Percentiles rank a stretch among this genome's conserved stretches.
These are phyloP conservation scores for Poicephalus gulielmi DNA, from an alignment of 2,113 vertebrate species.

Conservation along the genomic window DNA sequence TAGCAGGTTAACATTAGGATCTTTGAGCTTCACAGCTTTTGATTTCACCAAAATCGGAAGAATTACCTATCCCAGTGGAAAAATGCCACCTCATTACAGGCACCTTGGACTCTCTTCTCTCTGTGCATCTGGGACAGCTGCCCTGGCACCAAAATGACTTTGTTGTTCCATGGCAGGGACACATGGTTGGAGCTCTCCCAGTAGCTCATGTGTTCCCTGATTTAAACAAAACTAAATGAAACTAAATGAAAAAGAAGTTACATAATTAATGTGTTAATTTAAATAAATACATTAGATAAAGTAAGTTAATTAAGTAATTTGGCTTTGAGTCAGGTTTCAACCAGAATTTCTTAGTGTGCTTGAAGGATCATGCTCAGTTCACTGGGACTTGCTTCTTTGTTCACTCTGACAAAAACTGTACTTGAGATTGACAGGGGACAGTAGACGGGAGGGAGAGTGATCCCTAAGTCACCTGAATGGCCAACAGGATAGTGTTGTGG, in stretches of 20 bases:
- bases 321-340: not conserved
- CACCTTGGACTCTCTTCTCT: not conserved
- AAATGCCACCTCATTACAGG: not conserved
- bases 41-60: not conserved
- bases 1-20: not conserved
- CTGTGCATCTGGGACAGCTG: rapidly evolving
- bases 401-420: not conserved
- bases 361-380: not conserved
- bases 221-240: not conserved
- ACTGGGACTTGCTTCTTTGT: not conserved
- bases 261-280: not conserved
- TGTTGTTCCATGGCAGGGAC: not conserved
- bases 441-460: not conserved
- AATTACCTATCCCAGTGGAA: not conserved
- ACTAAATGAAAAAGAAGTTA: not conserved
- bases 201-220: not conserved
- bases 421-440: not conserved
- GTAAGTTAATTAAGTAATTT: not conserved
- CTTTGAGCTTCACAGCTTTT: not conserved
- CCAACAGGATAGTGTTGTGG: not conserved
- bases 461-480: not conserved
- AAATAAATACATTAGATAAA: not conserved
- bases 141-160: not conserved
- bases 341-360: not conserved
- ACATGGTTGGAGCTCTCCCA: not conserved